These are phyloP conservation scores for Prochilodus magdalenae DNA, from an alignment of 2,113 vertebrate genomes.

Conservation along the genomic window DNA sequence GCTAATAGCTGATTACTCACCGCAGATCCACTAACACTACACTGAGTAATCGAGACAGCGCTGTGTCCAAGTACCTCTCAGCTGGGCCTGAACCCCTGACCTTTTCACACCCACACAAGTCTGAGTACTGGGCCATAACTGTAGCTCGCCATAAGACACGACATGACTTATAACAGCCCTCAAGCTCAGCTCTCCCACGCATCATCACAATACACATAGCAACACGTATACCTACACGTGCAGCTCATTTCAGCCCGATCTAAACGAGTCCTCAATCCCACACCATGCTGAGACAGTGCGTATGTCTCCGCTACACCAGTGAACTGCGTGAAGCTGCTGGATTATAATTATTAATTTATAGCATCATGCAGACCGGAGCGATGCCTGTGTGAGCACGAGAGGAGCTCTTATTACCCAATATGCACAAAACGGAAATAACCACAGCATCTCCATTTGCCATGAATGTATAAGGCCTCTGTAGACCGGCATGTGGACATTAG, in stretches of 20 bases:
- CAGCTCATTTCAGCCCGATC: not conserved
- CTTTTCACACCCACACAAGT: not conserved
- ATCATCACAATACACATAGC: not conserved
- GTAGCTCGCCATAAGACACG: too few relatives aligned
- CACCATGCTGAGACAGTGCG: not conserved
- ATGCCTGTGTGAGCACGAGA: not conserved
- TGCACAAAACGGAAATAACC: not conserved
- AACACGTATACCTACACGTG: not conserved
- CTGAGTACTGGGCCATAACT: not conserved
- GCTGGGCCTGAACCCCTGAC: not conserved
- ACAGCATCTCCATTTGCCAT: not conserved
- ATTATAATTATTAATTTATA: conserved; percentile 40
- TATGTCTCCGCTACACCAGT: not conserved
- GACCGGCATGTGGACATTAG: not conserved
- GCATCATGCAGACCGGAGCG: conserved; percentile 4
- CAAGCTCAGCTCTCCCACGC: not conserved
- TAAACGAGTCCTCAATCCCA: conserved; percentile 26
- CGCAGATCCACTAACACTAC: too few relatives aligned
- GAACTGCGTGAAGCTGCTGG: conserved; percentile 24
- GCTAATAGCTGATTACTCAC: too few relatives aligned
- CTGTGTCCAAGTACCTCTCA: not conserved
- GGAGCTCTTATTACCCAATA: not conserved
- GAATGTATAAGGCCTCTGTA: not conserved
- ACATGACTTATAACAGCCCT: too few relatives aligned
- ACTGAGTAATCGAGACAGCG: not conserved